Percentiles rank a stretch among this genome's conserved stretches.
These are phyloP conservation scores for Hoplostethus atlanticus DNA, from an alignment of 2,797 vertebrate genomes.

Conservation along the genomic window DNA sequence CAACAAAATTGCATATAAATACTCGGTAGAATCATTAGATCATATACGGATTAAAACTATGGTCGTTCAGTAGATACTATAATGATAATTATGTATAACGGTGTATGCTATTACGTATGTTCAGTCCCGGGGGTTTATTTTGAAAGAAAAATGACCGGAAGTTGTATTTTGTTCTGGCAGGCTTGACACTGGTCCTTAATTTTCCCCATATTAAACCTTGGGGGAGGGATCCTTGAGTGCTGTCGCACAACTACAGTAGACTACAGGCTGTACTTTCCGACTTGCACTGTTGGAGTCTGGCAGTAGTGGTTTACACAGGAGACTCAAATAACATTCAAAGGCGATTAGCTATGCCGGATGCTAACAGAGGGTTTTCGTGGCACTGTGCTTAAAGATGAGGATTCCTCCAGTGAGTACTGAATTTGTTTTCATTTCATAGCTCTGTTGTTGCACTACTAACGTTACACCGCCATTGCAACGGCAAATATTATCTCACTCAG, in stretches of 20 bases:
- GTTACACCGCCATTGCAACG: slow-evolving; percentile 63
- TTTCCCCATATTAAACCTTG: slow-evolving; percentile 61
- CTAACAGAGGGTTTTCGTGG: slow-evolving; percentile 63
- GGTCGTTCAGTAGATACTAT: too few species aligned
- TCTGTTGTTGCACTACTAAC: slow-evolving; percentile 45
- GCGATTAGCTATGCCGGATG: slow-evolving; percentile 68
- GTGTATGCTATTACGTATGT: too few species aligned
- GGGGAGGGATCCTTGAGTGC: slow-evolving; percentile 73
- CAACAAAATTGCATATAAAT: too few species aligned
- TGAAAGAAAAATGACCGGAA: slow-evolving; percentile 28
- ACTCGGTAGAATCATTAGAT: too few species aligned
- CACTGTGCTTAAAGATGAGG: slow-evolving; percentile 79
- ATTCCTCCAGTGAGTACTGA: slow-evolving; percentile 82
- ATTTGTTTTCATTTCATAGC: slow-evolving; percentile 60
- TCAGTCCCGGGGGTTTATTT: slow-evolving; percentile 37
- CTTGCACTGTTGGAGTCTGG: slow-evolving; percentile 50
- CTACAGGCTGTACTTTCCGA: slow-evolving; percentile 68
- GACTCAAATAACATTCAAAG: slow-evolving; percentile 57
- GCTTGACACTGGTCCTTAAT: slow-evolving; percentile 39
- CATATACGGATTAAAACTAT: too few species aligned
- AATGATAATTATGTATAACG: too few species aligned
- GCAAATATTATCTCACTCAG: slow-evolving; percentile 6
- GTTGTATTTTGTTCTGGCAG: accelerated
- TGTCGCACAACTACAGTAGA: slow-evolving; percentile 74
- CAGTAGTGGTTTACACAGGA: slow-evolving; percentile 40